Evolutionary conservation across 2,113 vertebrate species (phyloP).

Genomic region (Isurus oxyrinchus): DNA sequence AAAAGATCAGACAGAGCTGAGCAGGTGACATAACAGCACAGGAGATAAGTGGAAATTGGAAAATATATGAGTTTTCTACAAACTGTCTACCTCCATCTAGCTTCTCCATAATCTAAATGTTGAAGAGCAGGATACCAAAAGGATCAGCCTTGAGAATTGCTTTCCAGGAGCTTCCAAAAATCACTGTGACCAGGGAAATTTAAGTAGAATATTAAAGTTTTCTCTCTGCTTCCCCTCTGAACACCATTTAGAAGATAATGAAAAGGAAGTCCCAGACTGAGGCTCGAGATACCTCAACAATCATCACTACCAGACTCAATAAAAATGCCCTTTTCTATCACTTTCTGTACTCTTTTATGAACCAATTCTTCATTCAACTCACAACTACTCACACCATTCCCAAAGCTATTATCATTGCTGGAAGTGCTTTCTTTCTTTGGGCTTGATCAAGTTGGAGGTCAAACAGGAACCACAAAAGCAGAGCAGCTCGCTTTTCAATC

Average conservation of each 20-base stretch:
- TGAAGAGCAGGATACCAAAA: background rate
- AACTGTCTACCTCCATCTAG: background rate
- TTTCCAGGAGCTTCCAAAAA: background rate
- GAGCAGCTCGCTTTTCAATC: background rate
- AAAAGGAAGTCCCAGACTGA: background rate
- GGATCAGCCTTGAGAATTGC: background rate
- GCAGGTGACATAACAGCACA: background rate
- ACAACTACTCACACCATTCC: background rate
- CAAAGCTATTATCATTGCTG: conserved; percentile 4
- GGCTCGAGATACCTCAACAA: background rate
- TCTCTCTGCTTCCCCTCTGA: background rate
- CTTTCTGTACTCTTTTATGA: background rate
- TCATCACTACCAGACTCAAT: background rate
- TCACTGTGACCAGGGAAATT: background rate
- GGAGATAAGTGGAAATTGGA: background rate
- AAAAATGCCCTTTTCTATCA: background rate
- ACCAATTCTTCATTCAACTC: background rate
- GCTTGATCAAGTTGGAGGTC: background rate
- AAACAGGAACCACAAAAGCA: background rate
- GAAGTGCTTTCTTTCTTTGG: background rate
- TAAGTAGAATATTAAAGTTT: background rate
- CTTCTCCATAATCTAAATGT: background rate
- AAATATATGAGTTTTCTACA: background rate
- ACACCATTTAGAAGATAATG: background rate
- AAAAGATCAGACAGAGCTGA: background rate